Evolutionary conservation across 2,888 invertebrate species (phyloP).

Genomic region (Zaprionus bogoriensis): DNA sequence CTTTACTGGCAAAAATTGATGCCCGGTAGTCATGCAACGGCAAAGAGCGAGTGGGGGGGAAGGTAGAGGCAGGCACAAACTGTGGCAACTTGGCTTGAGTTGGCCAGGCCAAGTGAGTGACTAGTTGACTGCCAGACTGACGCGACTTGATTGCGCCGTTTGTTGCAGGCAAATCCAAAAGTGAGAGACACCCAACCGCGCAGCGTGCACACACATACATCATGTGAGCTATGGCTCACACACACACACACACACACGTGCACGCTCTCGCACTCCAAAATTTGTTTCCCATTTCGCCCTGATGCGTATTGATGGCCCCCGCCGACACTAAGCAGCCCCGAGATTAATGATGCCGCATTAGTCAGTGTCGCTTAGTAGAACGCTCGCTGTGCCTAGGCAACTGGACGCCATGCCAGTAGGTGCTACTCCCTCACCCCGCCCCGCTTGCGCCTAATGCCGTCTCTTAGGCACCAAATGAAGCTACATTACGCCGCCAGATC

Average conservation of each 20-base stretch:
- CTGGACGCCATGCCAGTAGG: background rate
- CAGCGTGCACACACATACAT: no score
- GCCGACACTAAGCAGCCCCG: constrained; percentile 65
- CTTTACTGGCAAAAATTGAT: constrained; percentile 71
- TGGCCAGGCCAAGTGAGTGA: constrained; percentile 26
- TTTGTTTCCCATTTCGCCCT: constrained; percentile 35
- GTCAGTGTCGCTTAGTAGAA: constrained; percentile 73
- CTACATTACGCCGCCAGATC: constrained; percentile 47
- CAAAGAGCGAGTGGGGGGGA: background rate
- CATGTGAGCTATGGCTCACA: constrained; percentile 50
- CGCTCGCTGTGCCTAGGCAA: constrained; percentile 40
- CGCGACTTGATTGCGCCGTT: constrained; percentile 57
- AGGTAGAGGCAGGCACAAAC: constrained; percentile 27
- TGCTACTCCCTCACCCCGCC: background rate
- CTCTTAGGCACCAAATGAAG: constrained; percentile 57
- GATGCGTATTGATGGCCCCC: constrained; percentile 68
- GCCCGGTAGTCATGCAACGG: constrained; percentile 79
- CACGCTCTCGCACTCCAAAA: background rate
- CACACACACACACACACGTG: constrained; percentile 19
- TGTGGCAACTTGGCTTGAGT: constrained; percentile 45
- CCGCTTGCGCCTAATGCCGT: constrained; percentile 7
- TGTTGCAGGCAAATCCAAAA: constrained; percentile 43
- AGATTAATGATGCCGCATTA: constrained; percentile 72
- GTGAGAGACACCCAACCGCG: background rate
- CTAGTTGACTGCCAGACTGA: constrained; percentile 31